Evolutionary conservation across 1,140 invertebrate genomes (phyloP), one percentile per base, ranked within the genome.

Genomic region (Aplysia californica): DNA sequence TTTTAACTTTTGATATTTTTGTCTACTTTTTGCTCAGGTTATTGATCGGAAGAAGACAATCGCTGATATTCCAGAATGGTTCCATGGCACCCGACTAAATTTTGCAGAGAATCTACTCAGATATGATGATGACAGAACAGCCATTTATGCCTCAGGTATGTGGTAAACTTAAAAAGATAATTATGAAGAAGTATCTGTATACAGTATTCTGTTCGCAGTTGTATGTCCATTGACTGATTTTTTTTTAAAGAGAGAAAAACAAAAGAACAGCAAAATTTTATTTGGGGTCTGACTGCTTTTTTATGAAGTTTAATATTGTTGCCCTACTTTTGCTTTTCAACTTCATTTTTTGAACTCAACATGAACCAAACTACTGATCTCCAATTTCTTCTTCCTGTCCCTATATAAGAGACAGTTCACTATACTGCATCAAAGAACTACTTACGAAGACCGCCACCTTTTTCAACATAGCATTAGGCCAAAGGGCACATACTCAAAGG

Each of bases 71-170:
- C 91, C 91, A 20, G 84, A 87, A 79, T 92, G 91, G 91, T 92
- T 92, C 81, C 65, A 80, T 36, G 90, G 89, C 0, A 82, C 85
- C 56, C 82, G 77, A 26, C 78, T 91, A 18, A 92, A 92, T 81
- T 92, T 90, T 86, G 89, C 91, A n/a, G 91, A 91, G 82, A 91
- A 92, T 79, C 77, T 91, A 50, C 84, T 91, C 6, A 80, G 83
- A 21, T 84, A 84, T 70, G 82, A 88, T 70, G 86, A 88, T 81
- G 85, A 91, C 75, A 84, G 79, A 65, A 64, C 89, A 5, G 91
- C 91, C 15, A 85, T 92, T 65, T 91, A 91, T 83, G 81, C 87
- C 26, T 85, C 89, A 79, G 84, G 91, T 91, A 82, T 76, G 82
- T n/a, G n/a, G n/a, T n/a, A n/a, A n/a, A n/a, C n/a, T n/a, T n/a